These are phyloP conservation scores for Flexamia atlantica DNA, from an alignment of 2,888 invertebrate species.

Conservation along the genomic window DNA sequence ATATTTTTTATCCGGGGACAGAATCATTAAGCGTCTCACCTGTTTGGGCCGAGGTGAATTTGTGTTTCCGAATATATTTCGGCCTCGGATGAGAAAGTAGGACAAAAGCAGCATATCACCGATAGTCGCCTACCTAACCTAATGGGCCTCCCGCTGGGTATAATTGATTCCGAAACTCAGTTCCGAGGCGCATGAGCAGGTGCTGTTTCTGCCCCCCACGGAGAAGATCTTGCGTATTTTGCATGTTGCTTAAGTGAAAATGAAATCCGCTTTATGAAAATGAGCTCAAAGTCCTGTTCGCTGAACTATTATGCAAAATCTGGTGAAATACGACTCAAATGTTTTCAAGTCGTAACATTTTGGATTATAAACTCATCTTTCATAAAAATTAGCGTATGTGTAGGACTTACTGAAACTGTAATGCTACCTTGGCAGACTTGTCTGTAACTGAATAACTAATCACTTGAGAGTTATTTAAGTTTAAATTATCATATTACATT, in stretches of 20 bases:
- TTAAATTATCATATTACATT: no score
- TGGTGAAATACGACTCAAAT: neutral
- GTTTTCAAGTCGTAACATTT: no score
- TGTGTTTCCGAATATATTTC: neutral
- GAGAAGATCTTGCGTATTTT: neutral
- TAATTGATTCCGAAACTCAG: slow-evolving; percentile 22
- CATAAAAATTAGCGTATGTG: no score
- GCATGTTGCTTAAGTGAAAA: slow-evolving; percentile 7
- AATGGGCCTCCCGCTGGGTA: slow-evolving; percentile 20
- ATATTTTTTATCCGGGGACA: no score
- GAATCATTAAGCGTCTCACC: no score
- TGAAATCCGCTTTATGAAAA: slow-evolving; percentile 27
- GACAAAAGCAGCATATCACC: slow-evolving; percentile 21
- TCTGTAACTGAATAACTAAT: no score
- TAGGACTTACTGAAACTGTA: no score
- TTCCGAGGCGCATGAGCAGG: slow-evolving; percentile 1
- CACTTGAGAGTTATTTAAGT: no score
- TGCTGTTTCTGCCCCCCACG: slow-evolving; percentile 15
- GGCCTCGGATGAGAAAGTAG: neutral
- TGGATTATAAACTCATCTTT: no score
- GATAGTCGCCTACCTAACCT: slow-evolving; percentile 12
- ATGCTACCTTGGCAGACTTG: no score
- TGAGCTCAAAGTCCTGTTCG: neutral
- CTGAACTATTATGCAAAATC: neutral
- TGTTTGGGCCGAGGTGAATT: neutral